phyloP scores from a whole-genome alignment of 2,888 invertebrate species.

The Synergus laeviventris region DNA sequence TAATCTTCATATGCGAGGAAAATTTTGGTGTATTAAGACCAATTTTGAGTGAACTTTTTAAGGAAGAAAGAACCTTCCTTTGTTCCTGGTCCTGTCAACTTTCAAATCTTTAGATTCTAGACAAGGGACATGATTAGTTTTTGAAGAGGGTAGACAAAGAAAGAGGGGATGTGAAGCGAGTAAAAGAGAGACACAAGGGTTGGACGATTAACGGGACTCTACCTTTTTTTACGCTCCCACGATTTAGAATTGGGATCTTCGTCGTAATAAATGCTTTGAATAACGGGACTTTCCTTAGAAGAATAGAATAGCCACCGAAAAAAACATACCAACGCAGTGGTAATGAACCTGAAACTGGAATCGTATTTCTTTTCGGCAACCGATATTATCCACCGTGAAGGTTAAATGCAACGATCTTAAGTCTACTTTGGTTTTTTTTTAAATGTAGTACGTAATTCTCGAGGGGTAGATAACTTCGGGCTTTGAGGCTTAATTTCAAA shows the following conservation, averaged over 20 bases:
- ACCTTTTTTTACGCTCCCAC: constrained; percentile 58
- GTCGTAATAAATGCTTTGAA: constrained; percentile 42
- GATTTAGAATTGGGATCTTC: constrained; percentile 60
- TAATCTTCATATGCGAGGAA: background rate
- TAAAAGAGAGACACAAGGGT: constrained; percentile 45
- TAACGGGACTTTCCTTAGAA: constrained; percentile 44
- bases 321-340: constrained; percentile 27
- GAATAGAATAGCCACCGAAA: constrained; percentile 27
- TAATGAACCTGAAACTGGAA: constrained; percentile 36
- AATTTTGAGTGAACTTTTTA: background rate
- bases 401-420: background rate
- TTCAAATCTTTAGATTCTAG: constrained; percentile 25
- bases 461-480: too few species aligned
- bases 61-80: background rate
- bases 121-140: constrained; percentile 40
- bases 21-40: background rate
- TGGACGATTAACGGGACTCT: constrained; percentile 56
- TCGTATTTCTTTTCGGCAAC: constrained; percentile 31
- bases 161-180: constrained; percentile 23
- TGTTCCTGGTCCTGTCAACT: background rate
- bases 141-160: constrained; percentile 41
- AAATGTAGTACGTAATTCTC: background rate
- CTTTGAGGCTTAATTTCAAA: too few species aligned
- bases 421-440: background rate
- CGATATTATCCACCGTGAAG: background rate